These are phyloP conservation scores for Melanitta fusca DNA, from an alignment of 2,797 vertebrate genomes.

Conservation along the genomic window DNA sequence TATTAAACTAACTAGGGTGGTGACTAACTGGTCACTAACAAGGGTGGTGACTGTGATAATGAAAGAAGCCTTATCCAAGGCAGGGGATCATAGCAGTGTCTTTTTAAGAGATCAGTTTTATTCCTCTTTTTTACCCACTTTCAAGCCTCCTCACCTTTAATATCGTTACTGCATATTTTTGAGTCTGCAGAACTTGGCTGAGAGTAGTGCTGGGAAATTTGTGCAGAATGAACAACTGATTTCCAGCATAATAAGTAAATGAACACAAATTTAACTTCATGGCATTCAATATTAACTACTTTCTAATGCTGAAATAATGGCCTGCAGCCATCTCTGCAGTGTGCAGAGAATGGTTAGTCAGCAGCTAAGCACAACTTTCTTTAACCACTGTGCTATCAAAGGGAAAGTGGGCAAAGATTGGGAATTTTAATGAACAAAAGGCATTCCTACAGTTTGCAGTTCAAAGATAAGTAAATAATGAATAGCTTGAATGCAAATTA, in stretches of 20 bases:
- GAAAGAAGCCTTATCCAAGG: conserved; percentile 8
- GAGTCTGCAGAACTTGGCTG: neutral
- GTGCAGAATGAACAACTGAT: conserved; percentile 26
- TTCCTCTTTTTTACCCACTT: neutral
- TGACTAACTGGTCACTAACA: neutral
- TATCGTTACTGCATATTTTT: neutral
- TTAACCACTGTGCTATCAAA: conserved; percentile 60
- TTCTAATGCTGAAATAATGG: conserved; percentile 62
- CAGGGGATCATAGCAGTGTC: neutral
- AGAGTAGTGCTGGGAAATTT: conserved; percentile 33
- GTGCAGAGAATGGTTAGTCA: conserved; percentile 63
- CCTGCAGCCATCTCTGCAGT: conserved; percentile 55
- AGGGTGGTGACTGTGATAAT: conserved; percentile 13
- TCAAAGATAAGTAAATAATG: conserved; percentile 75
- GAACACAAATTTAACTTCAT: conserved; percentile 55
- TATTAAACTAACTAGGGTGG: conserved; percentile 19
- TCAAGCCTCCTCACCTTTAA: neutral
- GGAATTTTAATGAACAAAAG: conserved; percentile 72
- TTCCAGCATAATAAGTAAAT: conserved; percentile 47
- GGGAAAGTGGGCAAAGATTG: conserved; percentile 63
- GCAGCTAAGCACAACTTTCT: conserved; percentile 56
- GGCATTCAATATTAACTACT: conserved; percentile 60
- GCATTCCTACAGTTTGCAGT: conserved; percentile 66
- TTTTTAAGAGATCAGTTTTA: neutral
- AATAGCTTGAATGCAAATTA: conserved; percentile 71